These are phyloP conservation scores for Lordiphosa fenestrarum DNA, from an alignment of 2,888 invertebrate species.

Conservation along the genomic window DNA sequence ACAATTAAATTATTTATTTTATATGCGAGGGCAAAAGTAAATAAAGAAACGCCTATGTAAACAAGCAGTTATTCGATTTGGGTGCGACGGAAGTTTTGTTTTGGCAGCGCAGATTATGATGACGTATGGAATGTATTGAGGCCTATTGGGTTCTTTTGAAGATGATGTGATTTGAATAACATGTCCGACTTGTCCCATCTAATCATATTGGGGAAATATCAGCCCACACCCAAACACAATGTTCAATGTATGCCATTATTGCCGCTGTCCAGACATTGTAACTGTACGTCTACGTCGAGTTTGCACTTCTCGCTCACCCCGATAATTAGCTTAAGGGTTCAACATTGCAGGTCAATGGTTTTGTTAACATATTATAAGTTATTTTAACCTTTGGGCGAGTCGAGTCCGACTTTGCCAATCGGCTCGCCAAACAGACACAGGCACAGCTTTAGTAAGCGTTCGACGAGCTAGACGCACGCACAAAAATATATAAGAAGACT, in stretches of 20 bases:
- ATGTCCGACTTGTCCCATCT: no score
- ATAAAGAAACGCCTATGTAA: constrained; percentile 33
- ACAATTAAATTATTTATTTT: constrained; percentile 54
- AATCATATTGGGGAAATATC: no score
- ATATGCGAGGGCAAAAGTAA: constrained; percentile 5
- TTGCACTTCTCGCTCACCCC: constrained; percentile 52
- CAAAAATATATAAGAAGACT: neutral
- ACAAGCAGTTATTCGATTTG: constrained; percentile 56
- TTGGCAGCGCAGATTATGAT: no score
- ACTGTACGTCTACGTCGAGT: constrained; percentile 14
- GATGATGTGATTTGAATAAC: no score
- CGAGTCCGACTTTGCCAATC: constrained; percentile 43
- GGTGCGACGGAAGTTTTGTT: constrained; percentile 7
- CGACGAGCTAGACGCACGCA: constrained; percentile 27
- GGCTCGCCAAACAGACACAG: constrained; percentile 2
- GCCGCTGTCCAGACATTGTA: constrained; percentile 6
- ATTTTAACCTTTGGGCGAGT: constrained; percentile 73
- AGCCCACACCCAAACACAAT: no score
- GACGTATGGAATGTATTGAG: neutral
- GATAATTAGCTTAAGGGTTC: constrained; percentile 76
- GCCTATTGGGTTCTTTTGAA: no score
- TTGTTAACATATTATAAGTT: constrained; percentile 73
- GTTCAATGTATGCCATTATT: constrained; percentile 1
- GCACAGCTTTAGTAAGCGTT: constrained; percentile 35
- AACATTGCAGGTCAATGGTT: constrained; percentile 75